phyloP scores from a whole-genome alignment of 2,113 vertebrate genomes.

The Abramis brama region DNA sequence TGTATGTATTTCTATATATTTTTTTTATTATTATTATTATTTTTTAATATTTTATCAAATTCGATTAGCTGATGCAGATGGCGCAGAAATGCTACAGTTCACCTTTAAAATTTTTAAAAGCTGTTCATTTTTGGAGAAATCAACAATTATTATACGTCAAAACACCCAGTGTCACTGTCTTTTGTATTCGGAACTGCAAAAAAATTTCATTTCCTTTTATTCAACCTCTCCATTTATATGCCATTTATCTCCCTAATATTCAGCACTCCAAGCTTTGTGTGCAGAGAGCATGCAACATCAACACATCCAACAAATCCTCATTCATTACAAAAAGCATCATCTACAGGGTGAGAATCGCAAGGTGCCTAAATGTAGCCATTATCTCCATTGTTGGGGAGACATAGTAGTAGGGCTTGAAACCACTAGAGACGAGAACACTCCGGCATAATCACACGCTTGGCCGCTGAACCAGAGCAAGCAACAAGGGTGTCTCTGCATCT shows the following conservation, averaged over 20 bases:
- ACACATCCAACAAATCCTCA: not conserved
- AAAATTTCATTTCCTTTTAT: not conserved
- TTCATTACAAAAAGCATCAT: slow-evolving; percentile 7
- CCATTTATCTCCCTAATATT: slow-evolving; percentile 7
- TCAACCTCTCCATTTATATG: not conserved
- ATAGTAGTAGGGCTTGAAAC: not conserved
- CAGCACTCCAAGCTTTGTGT: not conserved
- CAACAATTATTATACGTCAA: not conserved
- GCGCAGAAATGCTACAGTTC: too few species aligned
- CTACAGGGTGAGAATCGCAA: slow-evolving; percentile 10
- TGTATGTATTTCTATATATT: too few species aligned
- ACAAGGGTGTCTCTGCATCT: slow-evolving; percentile 57
- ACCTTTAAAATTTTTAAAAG: not conserved
- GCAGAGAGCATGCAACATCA: not conserved
- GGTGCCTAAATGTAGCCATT: slow-evolving; percentile 44
- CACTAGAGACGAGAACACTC: slow-evolving; percentile 51
- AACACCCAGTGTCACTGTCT: not conserved
- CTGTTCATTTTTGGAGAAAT: not conserved
- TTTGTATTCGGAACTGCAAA: not conserved
- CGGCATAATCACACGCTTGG: slow-evolving; percentile 66
- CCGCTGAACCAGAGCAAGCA: slow-evolving; percentile 62
- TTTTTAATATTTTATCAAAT: too few species aligned
- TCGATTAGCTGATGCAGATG: too few species aligned
- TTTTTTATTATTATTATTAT: too few species aligned
- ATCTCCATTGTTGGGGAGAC: slow-evolving; percentile 37